These are phyloP conservation scores for Eciton burchellii DNA, from an alignment of 1,140 invertebrate species.

Conservation along the genomic window DNA sequence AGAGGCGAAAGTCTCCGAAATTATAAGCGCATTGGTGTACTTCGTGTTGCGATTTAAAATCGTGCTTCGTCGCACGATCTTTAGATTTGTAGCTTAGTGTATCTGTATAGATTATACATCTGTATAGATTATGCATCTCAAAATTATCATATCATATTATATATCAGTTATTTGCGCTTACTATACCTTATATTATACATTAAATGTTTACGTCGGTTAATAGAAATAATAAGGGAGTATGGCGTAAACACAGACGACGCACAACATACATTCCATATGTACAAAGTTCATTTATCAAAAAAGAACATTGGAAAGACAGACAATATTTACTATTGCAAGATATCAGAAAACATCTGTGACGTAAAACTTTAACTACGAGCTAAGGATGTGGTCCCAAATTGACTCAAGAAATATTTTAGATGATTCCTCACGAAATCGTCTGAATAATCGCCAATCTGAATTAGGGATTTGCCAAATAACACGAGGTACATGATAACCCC, in stretches of 20 bases:
- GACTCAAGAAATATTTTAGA: neutral
- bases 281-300: conserved; percentile 15
- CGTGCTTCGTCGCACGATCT: neutral
- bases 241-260: neutral
- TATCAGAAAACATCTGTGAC: neutral
- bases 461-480: conserved; percentile 43
- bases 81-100: neutral
- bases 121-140: neutral
- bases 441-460: neutral
- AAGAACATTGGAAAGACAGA: neutral
- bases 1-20: neutral
- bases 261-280: neutral
- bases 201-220: too few relatives aligned
- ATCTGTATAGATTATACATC: neutral
- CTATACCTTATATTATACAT: neutral
- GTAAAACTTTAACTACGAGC: neutral
- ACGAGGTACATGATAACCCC: conserved; percentile 56
- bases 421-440: neutral
- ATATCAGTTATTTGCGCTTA: neutral
- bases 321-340: conserved; percentile 26
- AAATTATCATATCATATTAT: neutral
- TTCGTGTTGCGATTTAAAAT: neutral
- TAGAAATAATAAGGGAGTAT: conserved; percentile 21
- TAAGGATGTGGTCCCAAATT: neutral
- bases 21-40: too few relatives aligned